phyloP scores from a whole-genome alignment of 2,797 vertebrate species.

The Coracias cyanogaster region DNA sequence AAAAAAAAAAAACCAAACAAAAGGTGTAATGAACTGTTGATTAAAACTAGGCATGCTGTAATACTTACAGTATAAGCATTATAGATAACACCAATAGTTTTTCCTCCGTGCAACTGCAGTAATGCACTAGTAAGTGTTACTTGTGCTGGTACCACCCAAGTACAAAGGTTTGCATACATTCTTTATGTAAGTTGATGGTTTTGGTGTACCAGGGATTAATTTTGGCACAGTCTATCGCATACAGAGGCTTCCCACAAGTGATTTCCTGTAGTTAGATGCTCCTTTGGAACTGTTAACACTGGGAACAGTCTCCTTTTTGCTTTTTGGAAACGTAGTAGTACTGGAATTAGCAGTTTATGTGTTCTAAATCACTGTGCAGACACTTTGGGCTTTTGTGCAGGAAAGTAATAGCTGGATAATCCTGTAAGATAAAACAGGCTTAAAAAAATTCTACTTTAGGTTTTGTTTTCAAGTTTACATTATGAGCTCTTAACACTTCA shows the following conservation, averaged over 20 bases:
- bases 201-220: constrained; percentile 6
- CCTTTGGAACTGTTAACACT: constrained; percentile 34
- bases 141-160: neutral
- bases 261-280: constrained; percentile 54
- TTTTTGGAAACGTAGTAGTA: constrained; percentile 47
- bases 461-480: constrained; percentile 32
- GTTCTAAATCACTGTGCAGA: constrained; percentile 12
- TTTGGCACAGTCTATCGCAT: neutral
- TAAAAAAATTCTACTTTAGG: neutral
- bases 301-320: neutral
- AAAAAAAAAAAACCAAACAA: too few species aligned
- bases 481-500: constrained; percentile 14
- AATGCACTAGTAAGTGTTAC: neutral
- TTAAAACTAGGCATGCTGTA: neutral
- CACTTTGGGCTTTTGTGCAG: neutral
- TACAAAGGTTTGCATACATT: neutral
- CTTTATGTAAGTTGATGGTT: neutral
- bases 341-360: constrained; percentile 17
- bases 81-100: neutral
- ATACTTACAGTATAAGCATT: neutral
- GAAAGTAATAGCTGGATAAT: constrained; percentile 28
- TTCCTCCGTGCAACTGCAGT: neutral
- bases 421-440: neutral
- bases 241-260: constrained; percentile 2
- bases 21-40: neutral